Percentiles rank a stretch among this genome's conserved stretches.
Evolutionary conservation across 2,113 vertebrate genomes (phyloP).

Genomic region (Circaetus cinerascens): DNA sequence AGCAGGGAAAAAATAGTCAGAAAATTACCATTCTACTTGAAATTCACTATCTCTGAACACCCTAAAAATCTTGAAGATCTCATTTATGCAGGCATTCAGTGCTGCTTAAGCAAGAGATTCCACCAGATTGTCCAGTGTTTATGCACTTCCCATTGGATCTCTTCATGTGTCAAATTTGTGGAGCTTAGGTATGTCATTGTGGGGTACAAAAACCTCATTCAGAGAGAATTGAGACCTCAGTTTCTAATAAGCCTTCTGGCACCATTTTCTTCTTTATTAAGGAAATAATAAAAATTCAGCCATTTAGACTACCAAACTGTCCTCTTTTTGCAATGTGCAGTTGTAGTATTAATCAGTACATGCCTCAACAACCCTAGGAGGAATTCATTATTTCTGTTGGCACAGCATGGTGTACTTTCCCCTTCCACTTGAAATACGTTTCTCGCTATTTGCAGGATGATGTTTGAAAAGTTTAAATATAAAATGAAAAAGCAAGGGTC

Average conservation of each 20-base stretch:
- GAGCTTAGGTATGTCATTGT: accelerated
- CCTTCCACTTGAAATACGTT: background rate
- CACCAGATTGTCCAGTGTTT: background rate
- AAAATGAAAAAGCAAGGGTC: background rate
- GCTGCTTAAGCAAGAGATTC: background rate
- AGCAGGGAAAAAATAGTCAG: background rate
- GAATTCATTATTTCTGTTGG: slow-evolving; percentile 37
- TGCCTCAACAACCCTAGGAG: background rate
- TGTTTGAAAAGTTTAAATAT: background rate
- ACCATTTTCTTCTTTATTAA: background rate
- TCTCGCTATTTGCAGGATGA: background rate
- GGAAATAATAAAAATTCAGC: background rate
- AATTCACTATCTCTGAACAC: background rate
- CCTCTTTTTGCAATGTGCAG: background rate
- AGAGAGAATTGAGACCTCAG: background rate
- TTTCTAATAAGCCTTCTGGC: background rate
- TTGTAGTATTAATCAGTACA: background rate
- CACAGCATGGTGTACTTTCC: slow-evolving; percentile 14
- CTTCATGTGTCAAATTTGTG: background rate
- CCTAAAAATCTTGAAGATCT: background rate
- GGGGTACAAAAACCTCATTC: background rate
- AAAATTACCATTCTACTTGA: background rate
- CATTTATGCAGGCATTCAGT: background rate
- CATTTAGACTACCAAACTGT: background rate
- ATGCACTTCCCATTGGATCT: background rate